These are phyloP conservation scores for Drosophila truncata DNA, from an alignment of 1,140 invertebrate species.

Conservation along the genomic window DNA sequence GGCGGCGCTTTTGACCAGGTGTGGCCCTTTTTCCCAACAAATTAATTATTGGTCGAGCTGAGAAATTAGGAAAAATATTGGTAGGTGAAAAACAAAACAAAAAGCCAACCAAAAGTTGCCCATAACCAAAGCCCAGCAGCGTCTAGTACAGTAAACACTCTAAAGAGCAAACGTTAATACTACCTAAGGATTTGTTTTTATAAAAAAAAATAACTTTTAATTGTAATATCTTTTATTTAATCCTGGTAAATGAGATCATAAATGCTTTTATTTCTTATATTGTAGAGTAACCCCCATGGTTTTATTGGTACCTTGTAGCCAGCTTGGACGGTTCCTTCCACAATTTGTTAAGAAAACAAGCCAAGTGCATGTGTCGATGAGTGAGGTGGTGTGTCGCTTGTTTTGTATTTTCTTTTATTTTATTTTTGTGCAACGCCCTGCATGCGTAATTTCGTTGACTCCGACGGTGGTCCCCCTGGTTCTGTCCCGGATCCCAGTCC, in stretches of 20 bases:
- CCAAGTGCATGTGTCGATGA: conserved; percentile 62
- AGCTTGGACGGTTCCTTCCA: conserved; percentile 19
- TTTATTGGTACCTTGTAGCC: conserved; percentile 1
- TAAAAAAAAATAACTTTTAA: background rate
- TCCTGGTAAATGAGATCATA: background rate
- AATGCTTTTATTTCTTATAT: too few relatives aligned
- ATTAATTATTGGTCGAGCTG: conserved; percentile 65
- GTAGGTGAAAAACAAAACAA: conserved; percentile 19
- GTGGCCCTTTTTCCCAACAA: conserved; percentile 76
- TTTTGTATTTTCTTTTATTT: conserved; percentile 12
- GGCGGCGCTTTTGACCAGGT: conserved; percentile 72
- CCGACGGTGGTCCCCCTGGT: conserved; percentile 61
- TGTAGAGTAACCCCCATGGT: background rate
- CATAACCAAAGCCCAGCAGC: conserved; percentile 36
- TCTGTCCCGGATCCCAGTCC: conserved; percentile 11
- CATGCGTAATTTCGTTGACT: conserved; percentile 73
- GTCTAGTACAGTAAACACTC: background rate
- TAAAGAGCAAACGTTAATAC: background rate
- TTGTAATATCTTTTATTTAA: background rate
- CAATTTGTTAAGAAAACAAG: conserved; percentile 72
- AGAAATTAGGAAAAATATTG: conserved; percentile 44
- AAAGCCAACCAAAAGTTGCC: conserved; percentile 22
- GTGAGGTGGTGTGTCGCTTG: conserved; percentile 17
- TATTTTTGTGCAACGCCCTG: conserved; percentile 72
- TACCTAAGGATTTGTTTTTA: background rate